Base-by-base conservation (phyloP, 2,888 invertebrate genomes). In the Orthonevra nobilis region DNA sequence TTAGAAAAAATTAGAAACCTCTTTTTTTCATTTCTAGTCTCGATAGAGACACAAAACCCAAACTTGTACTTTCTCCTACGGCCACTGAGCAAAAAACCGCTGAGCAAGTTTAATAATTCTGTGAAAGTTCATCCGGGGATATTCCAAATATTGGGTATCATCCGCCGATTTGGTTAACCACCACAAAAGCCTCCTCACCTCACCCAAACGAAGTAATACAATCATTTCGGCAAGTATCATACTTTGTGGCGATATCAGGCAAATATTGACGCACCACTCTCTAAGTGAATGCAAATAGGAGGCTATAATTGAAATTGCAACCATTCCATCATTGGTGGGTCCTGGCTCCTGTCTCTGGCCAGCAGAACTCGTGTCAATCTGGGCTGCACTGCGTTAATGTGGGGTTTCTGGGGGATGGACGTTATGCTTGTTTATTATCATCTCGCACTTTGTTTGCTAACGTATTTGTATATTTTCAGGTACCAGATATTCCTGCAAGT, bases 401-500 rank as follows among this genome's bases (percentile, higher is more conserved):
- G 30, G 40, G 30, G 52, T 44, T n/a, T 42, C 72, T 54, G 58
- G 42, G n/a, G 30, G 64, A 61, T 68, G 60, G 58, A 58, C 70
- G 48, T 63, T 66, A n/a, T 81, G 52, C 69, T 32, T 60, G 36
- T 68, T 68, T 68, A 42, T 61, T n/a, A n/a, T n/a, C n/a, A n/a
- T n/a, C n/a, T n/a, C n/a, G n/a, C n/a, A n/a, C n/a, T n/a, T n/a
- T n/a, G n/a, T n/a, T n/a, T n/a, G n/a, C n/a, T n/a, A n/a, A n/a
- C n/a, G n/a, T n/a, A n/a, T 72, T 56, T 52, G 42, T 69, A 42
- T 58, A 63, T 77, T 82, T 82, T 17, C 91, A 97, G 98, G 91
- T 98, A 98, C 90, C 97, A 98, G 91, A 94, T 98, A 89, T 98
- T 97, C 89, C 92, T 98, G 85, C 98, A 98, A 92, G 93, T 98